phyloP scores from a whole-genome alignment of 37 sponge, comb jelly and placozoan genomes.

The Tethya wilhelma region DNA sequence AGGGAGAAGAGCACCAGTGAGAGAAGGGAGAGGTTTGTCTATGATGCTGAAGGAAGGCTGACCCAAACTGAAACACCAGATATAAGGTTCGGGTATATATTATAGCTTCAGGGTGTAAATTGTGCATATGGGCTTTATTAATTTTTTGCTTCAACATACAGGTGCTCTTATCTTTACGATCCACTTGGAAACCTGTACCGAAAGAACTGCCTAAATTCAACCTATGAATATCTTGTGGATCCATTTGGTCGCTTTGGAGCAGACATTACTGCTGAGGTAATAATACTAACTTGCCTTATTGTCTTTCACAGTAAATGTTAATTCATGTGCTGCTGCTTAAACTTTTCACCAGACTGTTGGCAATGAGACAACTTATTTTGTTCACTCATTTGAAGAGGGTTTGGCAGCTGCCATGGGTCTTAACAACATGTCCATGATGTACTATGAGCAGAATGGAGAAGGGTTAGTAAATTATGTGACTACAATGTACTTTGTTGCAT shows the following conservation, averaged over 20 bases:
- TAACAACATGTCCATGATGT: background rate
- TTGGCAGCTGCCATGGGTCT: slow-evolving; percentile 5
- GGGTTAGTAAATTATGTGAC: too few relatives aligned
- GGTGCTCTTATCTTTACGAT: slow-evolving; percentile 35
- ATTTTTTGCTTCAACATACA: background rate
- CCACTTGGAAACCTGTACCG: slow-evolving; percentile 35
- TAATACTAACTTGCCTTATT: background rate
- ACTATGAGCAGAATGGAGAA: slow-evolving; percentile 33
- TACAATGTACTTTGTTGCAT: background rate
- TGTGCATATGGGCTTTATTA: background rate
- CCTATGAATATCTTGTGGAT: slow-evolving; percentile 25
- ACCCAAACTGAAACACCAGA: slow-evolving; percentile 6
- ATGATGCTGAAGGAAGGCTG: slow-evolving; percentile 38
- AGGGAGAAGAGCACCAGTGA: background rate
- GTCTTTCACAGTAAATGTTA: background rate
- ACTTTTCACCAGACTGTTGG: slow-evolving; percentile 4
- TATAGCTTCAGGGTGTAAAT: background rate
- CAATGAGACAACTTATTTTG: slow-evolving; percentile 12
- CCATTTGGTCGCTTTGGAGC: slow-evolving; percentile 41
- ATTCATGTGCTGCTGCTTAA: too few relatives aligned
- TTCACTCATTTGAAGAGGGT: slow-evolving; percentile 17
- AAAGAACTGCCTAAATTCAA: slow-evolving; percentile 29
- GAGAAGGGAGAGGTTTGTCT: background rate
- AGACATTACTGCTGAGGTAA: slow-evolving; percentile 40
- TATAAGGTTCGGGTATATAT: slow-evolving; percentile 16